Conservation (phyloP, 2,888 invertebrate species). For the Ichneumon xanthorius region DNA sequence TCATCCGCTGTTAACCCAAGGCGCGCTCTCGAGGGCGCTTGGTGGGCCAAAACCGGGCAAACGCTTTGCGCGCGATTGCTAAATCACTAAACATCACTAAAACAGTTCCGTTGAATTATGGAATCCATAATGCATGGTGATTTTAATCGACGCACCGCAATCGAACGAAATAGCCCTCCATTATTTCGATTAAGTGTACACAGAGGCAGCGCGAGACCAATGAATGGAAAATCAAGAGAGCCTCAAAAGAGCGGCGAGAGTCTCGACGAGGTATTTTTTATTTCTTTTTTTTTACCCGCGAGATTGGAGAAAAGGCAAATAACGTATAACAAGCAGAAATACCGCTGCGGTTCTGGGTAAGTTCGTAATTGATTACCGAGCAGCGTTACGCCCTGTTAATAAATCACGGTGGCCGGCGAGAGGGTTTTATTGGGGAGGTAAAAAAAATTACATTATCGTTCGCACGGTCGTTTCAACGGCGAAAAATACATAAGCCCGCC, state of each 20-base stretch:
- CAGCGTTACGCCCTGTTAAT: too few species aligned
- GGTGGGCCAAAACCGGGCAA: neutral
- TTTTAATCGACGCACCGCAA: neutral
- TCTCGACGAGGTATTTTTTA: neutral
- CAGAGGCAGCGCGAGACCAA: neutral
- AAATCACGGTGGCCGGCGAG: too few species aligned
- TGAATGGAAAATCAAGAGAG: neutral
- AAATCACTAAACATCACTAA: neutral
- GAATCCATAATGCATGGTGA: neutral
- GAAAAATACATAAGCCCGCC: too few species aligned
- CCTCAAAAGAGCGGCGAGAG: neutral
- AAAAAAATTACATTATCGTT: too few species aligned
- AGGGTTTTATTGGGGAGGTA: too few species aligned
- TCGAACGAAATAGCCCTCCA: neutral
- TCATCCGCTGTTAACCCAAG: too few species aligned
- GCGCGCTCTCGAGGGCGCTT: neutral
- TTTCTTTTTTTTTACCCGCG: neutral
- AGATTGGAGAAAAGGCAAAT: neutral
- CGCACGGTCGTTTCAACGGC: too few species aligned
- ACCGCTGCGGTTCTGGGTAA: neutral
- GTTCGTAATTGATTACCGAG: neutral
- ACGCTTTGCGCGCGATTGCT: neutral
- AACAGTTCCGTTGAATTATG: neutral
- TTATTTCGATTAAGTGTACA: conserved; percentile 24
- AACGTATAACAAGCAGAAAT: neutral